Evolutionary conservation across 2,113 vertebrate genomes (phyloP).

Genomic region (Apistogramma diplotaenia): DNA sequence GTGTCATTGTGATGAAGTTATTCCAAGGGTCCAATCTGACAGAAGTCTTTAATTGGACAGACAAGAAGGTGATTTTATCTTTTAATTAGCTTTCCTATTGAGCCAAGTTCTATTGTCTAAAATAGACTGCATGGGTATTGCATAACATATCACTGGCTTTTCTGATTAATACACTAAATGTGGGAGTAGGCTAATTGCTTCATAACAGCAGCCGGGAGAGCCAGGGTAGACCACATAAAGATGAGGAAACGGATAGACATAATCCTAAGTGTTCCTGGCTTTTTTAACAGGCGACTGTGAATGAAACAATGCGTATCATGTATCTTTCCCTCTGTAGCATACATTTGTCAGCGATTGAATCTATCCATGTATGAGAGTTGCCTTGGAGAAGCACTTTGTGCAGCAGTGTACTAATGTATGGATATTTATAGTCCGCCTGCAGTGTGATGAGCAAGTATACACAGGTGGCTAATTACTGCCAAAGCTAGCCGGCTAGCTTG

Average conservation of each 20-base stretch:
- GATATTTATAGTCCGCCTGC: conserved; percentile 68
- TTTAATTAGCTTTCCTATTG: conserved; percentile 72
- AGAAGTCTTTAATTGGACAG: conserved; percentile 70
- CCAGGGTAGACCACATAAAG: conserved; percentile 11
- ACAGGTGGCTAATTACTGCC: conserved; percentile 71
- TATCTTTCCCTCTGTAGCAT: not conserved
- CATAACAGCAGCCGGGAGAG: conserved; percentile 31
- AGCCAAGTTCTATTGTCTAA: conserved; percentile 67
- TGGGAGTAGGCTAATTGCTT: conserved; percentile 62
- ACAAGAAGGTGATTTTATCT: conserved; percentile 74
- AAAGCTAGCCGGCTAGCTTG: conserved; percentile 66
- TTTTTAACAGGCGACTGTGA: conserved; percentile 9
- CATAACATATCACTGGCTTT: conserved; percentile 67
- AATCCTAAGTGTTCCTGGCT: not conserved
- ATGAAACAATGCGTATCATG: conserved; percentile 9
- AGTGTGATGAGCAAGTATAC: conserved; percentile 60
- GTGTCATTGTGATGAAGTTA: conserved; percentile 64
- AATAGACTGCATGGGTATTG: conserved; percentile 67
- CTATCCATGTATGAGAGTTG: conserved; percentile 6
- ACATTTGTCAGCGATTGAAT: conserved; percentile 8
- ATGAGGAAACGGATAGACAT: conserved; percentile 36
- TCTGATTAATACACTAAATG: conserved; percentile 62
- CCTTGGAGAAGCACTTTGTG: conserved; percentile 24
- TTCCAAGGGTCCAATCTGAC: conserved; percentile 63
- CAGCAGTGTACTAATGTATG: conserved; percentile 53